Base-by-base conservation (phyloP, 1,140 invertebrate species). In the Hyposmocoma kahamanoa region DNA sequence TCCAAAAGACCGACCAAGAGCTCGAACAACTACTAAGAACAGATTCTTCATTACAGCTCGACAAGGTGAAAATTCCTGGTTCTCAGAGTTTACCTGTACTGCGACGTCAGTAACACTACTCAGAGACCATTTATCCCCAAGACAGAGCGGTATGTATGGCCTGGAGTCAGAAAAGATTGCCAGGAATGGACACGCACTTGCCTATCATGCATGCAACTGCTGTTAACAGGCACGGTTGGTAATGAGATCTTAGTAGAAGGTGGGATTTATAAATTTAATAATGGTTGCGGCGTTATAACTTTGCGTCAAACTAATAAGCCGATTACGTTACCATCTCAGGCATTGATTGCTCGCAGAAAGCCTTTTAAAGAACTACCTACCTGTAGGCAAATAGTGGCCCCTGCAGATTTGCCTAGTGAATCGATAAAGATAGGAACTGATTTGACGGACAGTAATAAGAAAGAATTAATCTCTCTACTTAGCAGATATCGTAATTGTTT, bases 401-500 rank as follows among this genome's bases (percentile, higher is more conserved):
- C 3, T 19, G 9, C 6, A 24, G 6, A 3, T 24, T 22, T 24
- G 22, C 19, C 10, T 4, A 24, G 2, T 19, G 24, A 26, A 6
- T 5, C 3, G 20, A 43, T 26, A 22, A 22, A 43, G 4, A 20
- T 39, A 18, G 38, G 38, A 19, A 39, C 17, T 2, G 15, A 39
- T 5, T 8, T 39, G 3, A 19, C 4, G 5, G 19, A 6, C 13
- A 5, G 2, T 5, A 19, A 39, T 15, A 22, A 24, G 8, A 10
- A 15, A 13, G 2, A 15, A 26, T 42, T 42, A 22, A 15, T 42
- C 10, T 22, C 20, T 5, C 17, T 42, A 2, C 41, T 42, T 22
- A 22, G 24, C 20, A 6, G 13, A n/a, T 42, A 42, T 24, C 3
- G 41, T 2, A 6, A 6, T 9, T 63, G 60, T 48, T 63, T 63